Base-by-base conservation (phyloP, 2,113 vertebrate genomes). In the Salvelinus sp. region DNA sequence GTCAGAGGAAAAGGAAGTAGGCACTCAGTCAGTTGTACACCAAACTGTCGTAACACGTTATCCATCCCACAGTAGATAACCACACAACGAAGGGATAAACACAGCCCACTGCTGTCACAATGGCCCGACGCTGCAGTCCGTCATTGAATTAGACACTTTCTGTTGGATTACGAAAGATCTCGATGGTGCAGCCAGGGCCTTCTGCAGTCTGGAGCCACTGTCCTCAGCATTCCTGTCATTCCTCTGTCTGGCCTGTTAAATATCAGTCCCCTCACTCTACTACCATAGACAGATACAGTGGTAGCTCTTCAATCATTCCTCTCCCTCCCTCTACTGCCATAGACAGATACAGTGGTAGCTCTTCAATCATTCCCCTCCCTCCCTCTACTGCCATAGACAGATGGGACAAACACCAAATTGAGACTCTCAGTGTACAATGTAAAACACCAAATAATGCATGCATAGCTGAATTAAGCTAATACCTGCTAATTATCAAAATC, bases 31-130 rank as follows among this genome's bases (percentile, higher is more conserved):
- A 78, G 85, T 86, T 76, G 82, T 82, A 14, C 76, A 79, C 80
- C 74, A 77, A 76, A 72, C 88, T 90, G 88, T 90, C 87, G 30
- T 77, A 77, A 71, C 81, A 69, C 74, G 82, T 91, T 89, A 83
- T 83, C 84, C 83, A 14, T 27, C 12, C 20, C 18, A 38, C 25
- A 73, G 72, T 48, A 86, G 88, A 91, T 86, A 80, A 82, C 76
- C 16, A 47, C 72, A 77, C 76, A 86, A 85, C 79, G 76, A 79
- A 81, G 72, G 76, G 82, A 80, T 79, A 80, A 87, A 87, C 73
- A 44, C 77, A 82, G 87, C 73, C 78, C 81, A 70, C 79, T 70
- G 65, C 74, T 64, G 70, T 76, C 77, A 63, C 83, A 85, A 88
- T 83, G 83, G 76, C 25, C 80, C 77, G 12, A 76, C 76, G 81